Conservation (phyloP, 30 jellyfish, hydroid and myxozoan species). For the Rhopilema esculentum region DNA sequence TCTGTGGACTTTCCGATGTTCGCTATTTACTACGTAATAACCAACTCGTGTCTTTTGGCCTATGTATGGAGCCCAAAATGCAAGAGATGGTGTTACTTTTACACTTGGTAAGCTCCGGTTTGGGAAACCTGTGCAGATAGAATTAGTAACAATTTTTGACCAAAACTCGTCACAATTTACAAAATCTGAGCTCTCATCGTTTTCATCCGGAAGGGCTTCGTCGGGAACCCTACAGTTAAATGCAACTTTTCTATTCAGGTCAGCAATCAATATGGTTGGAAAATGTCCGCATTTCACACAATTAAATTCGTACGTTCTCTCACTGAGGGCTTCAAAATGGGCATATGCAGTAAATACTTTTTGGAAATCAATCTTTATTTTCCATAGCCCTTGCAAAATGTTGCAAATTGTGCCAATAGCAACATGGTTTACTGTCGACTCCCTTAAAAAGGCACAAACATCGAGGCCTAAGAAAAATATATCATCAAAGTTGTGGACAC, state of each 20-base stretch:
- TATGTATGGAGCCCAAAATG: conserved; percentile 15
- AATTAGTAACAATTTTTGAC: background rate
- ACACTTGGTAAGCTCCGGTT: background rate
- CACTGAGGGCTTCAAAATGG: conserved; percentile 8
- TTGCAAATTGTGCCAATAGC: conserved; percentile 41
- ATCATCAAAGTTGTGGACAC: conserved; percentile 66
- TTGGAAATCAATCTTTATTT: background rate
- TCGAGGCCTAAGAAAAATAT: conserved; percentile 43
- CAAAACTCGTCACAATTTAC: conserved; percentile 1
- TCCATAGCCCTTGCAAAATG: background rate
- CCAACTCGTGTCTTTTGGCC: background rate
- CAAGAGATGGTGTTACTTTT: background rate
- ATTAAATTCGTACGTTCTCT: conserved; percentile 29
- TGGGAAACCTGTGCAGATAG: conserved; percentile 23
- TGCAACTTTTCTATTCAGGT: conserved; percentile 61
- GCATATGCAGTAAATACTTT: conserved; percentile 6
- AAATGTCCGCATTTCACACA: conserved; percentile 49
- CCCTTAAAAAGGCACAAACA: conserved; percentile 31
- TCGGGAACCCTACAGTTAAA: conserved; percentile 14
- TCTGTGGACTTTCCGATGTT: background rate
- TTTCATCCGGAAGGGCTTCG: background rate
- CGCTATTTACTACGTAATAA: background rate
- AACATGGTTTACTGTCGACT: conserved; percentile 9
- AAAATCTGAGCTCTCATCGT: background rate
- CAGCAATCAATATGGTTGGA: conserved; percentile 54